Evolutionary conservation across 2,888 invertebrate genomes (phyloP), one percentile per base, ranked within the genome.

Genomic region (Papilio elwesi): DNA sequence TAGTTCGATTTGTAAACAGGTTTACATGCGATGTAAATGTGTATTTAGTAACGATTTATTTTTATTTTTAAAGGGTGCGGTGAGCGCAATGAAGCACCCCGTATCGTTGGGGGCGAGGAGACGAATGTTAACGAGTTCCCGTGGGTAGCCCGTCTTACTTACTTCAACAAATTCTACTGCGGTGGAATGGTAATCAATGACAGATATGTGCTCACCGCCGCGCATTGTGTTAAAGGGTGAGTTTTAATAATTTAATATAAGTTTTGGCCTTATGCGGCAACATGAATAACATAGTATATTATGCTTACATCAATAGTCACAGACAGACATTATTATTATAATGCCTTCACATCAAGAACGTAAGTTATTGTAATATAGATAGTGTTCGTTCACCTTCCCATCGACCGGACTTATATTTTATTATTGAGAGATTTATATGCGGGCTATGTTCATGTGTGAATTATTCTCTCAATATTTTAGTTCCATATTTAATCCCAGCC

Each of bases 171-270:
- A 82, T 98, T 98, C 91, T 98, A 98, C 89, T 98, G 98, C 81
- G 98, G 97, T 6, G 97, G 97, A 13, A 97, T 97, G 81, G 94
- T 98, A 73, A 96, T 98, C 87, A 98, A 97, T 83, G 97, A 98
- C 88, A 95, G 97, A 89, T 98, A 97, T 82, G 97, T 98, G 36
- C 90, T 98, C 68, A 97, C 97, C 1, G 98, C 98, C 3, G 98
- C 97, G 0, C 98, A 98, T 85, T 98, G 98, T 86, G 96, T 97
- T 73, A 97, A 97, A 94, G 97, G 97, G 97, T 97, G 91, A 10
- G 81, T 63, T 10, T 51, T 62, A 43, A 68, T 52, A 53, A n/a
- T 13, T 26, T 13, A n/a, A 43, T n/a, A 26, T 26, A n/a, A 51
- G 6, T 51, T 51, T 6, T n/a, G 7, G 13, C 13, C 6, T n/a